phyloP scores from a whole-genome alignment of 2,888 invertebrate species.

The Thalpophila matura region DNA sequence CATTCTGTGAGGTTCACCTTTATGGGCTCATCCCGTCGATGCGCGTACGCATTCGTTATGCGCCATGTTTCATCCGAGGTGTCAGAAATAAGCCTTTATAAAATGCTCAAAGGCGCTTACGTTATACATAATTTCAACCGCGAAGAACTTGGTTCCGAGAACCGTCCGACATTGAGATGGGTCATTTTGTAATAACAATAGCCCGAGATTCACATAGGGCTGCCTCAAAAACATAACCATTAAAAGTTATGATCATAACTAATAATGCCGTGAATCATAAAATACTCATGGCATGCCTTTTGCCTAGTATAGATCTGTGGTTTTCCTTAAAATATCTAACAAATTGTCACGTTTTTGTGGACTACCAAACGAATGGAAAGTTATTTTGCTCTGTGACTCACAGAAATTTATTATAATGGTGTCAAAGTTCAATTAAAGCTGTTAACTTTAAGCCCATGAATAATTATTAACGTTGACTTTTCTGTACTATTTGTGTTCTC shows the following conservation, averaged over 20 bases:
- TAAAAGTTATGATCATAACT: conserved; percentile 17
- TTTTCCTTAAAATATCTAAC: conserved; percentile 47
- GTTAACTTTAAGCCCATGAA: conserved; percentile 56
- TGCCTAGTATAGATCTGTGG: conserved; percentile 20
- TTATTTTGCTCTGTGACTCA: conserved; percentile 64
- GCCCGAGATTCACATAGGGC: conserved; percentile 73
- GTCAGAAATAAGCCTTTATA: conserved; percentile 88
- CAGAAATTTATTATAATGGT: conserved; percentile 61
- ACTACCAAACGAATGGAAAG: conserved; percentile 57
- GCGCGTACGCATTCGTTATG: conserved; percentile 80
- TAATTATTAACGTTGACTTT: conserved; percentile 49
- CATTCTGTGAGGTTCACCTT: conserved; percentile 74
- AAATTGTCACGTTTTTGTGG: conserved; percentile 47
- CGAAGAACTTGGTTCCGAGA: conserved; percentile 78
- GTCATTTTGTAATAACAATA: conserved; percentile 89
- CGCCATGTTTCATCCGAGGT: conserved; percentile 87
- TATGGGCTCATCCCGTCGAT: conserved; percentile 67
- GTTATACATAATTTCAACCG: conserved; percentile 70
- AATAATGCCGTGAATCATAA: conserved; percentile 43
- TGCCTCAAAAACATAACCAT: conserved; percentile 58
- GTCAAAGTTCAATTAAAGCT: conserved; percentile 69
- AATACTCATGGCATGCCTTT: conserved; percentile 2
- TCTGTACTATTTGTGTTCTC: conserved; percentile 40
- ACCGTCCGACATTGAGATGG: conserved; percentile 89
- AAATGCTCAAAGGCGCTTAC: conserved; percentile 83